A percentile compares a stretch with the other conserved stretches of the same genome.
Conservation (phyloP, 2,113 vertebrate genomes). For the Aplodontia rufa region DNA sequence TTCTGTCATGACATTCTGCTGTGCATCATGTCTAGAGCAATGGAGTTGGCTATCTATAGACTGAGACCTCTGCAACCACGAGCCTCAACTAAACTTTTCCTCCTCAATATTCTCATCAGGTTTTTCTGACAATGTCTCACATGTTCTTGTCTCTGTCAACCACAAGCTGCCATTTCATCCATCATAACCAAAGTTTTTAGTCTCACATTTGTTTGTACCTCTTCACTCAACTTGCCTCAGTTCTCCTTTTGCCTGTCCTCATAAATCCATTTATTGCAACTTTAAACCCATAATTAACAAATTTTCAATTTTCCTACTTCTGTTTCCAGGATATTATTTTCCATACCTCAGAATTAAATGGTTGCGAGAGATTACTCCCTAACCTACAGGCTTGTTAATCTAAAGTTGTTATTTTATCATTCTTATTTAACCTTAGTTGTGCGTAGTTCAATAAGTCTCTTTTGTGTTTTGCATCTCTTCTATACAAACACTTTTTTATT, state of each 20-base stretch:
- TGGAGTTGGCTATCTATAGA: no score
- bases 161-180: not conserved
- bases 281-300: not conserved
- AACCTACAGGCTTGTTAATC: not conserved
- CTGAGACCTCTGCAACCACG: no score
- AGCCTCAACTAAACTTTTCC: no score
- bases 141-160: not conserved
- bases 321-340: not conserved
- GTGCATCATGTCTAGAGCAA: no score
- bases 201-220: not conserved
- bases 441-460: not conserved
- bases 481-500: not conserved
- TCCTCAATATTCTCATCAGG: no score
- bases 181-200: not conserved
- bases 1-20: no score
- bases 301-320: not conserved
- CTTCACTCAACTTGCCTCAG: not conserved
- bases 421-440: not conserved
- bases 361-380: not conserved
- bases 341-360: not conserved
- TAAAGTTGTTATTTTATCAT: not conserved
- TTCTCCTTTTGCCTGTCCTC: not conserved
- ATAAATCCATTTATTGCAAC: not conserved
- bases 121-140: not conserved
- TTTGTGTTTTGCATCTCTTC: not conserved